Base-by-base conservation (phyloP, 1,140 invertebrate species). In the Sesamia nonagrioides region DNA sequence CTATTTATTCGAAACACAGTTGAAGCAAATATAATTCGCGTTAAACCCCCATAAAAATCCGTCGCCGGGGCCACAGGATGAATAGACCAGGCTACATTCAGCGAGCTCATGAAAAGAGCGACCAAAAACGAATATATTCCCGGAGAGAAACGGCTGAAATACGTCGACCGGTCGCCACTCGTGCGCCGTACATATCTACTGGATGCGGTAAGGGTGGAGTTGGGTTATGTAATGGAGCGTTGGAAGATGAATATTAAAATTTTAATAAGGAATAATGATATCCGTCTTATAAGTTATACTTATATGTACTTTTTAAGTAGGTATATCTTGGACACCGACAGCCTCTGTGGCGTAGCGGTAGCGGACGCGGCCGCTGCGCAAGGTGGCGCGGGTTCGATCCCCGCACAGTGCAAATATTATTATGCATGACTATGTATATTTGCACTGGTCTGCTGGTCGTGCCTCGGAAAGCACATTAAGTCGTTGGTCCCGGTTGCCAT, bases 1-100 rank as follows among this genome's bases (percentile, higher is more conserved):
- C 77, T 82, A 82, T 84, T 84, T 84, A 88, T 85, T 84, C 69
- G 79, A 85, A 81, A 84, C 82, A 85, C 79, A 83, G 79, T 83
- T 83, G 82, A 85, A 83, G 84, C 86, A 88, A 85, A 90, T 88
- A 89, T 88, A 89, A 91, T 89, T 82, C 85, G 81, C 83, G 88
- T 90, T 90, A 89, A 88, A 86, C 81, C 81, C 81, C 84, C 84
- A 88, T 90, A 90, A 91, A 92, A 87, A 89, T 91, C 84, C 85
- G 76, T 73, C 78, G 86, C 78, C 83, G 84, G 78, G 73, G 82
- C 83, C 79, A 80, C 81, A 85, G 83, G 88, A 92, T 91, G 90
- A 89, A 92, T 91, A 89, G 88, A 89, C 81, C 86, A 88, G 88
- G 79, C 86, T 86, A 87, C 88, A 90, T 92, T 89, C 88, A 91